Evolutionary conservation across 2,888 invertebrate species (phyloP).

Genomic region (Thereva unica): DNA sequence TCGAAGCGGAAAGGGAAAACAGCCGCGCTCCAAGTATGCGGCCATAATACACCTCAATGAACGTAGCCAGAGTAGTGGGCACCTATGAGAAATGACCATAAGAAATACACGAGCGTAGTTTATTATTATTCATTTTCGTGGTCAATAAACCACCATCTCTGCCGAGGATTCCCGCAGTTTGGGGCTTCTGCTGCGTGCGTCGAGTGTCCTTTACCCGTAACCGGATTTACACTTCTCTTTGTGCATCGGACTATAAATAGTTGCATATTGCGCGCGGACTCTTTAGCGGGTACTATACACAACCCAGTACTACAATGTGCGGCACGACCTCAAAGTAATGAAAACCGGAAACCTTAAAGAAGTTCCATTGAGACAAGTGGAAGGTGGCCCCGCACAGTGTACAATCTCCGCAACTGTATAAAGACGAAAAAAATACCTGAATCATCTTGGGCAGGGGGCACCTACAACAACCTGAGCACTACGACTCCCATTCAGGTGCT

Average conservation of each 20-base stretch:
- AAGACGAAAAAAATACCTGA: no score
- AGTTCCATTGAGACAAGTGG: conserved; percentile 19
- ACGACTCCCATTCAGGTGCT: no score
- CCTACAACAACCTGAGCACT: no score
- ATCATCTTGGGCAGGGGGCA: no score
- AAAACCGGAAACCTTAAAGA: conserved; percentile 12
- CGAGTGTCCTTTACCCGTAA: conserved; percentile 15
- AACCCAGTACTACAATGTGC: no score
- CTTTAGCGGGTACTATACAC: no score
- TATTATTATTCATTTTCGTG: conserved; percentile 10
- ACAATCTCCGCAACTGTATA: background rate
- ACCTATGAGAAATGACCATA: no score
- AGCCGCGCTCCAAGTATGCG: no score
- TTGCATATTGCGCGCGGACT: background rate
- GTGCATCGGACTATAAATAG: conserved; percentile 14
- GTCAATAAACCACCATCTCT: conserved; percentile 14
- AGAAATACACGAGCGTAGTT: no score
- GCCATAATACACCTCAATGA: no score
- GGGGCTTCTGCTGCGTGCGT: background rate
- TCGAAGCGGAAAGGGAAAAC: no score
- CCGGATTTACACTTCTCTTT: conserved; percentile 21
- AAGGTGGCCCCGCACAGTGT: background rate
- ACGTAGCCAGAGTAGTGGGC: no score
- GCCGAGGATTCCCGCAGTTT: background rate
- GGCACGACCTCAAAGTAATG: conserved; percentile 13